phyloP scores from a whole-genome alignment of 2,797 vertebrate species.

The Harpagifer antarcticus region DNA sequence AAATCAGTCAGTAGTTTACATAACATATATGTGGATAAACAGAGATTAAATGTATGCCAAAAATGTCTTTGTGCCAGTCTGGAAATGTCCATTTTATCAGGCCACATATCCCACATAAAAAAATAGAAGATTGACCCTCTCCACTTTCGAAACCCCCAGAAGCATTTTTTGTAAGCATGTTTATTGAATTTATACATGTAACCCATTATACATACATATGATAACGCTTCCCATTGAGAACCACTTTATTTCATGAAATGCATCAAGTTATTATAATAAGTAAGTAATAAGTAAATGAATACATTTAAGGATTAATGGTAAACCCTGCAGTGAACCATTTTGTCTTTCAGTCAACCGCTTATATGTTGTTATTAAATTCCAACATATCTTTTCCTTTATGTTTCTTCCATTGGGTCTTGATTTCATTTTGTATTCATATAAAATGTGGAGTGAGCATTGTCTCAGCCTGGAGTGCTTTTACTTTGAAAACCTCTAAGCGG shows the following conservation, averaged over 20 bases:
- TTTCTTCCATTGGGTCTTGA: accelerated
- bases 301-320: too few species aligned
- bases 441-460: background rate
- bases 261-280: too few species aligned
- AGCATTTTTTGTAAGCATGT: too few species aligned
- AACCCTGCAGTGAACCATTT: too few species aligned
- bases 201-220: too few species aligned
- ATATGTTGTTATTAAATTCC: accelerated
- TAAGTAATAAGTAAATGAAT: too few species aligned
- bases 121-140: background rate
- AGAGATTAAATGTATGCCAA: too few species aligned
- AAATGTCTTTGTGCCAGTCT: background rate
- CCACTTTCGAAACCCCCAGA: background rate
- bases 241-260: too few species aligned
- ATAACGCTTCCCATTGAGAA: too few species aligned
- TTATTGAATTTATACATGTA: too few species aligned
- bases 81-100: background rate
- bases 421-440: background rate
- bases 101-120: background rate
- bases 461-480: slow-evolving; percentile 23
- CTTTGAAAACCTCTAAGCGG: slow-evolving; percentile 46
- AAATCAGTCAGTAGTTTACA: background rate
- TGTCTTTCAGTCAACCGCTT: too few species aligned
- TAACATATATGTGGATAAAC: background rate
- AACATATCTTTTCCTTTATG: background rate